These are phyloP conservation scores for Cochlearius cochlearius DNA, from an alignment of 2,113 vertebrate species.

Conservation along the genomic window DNA sequence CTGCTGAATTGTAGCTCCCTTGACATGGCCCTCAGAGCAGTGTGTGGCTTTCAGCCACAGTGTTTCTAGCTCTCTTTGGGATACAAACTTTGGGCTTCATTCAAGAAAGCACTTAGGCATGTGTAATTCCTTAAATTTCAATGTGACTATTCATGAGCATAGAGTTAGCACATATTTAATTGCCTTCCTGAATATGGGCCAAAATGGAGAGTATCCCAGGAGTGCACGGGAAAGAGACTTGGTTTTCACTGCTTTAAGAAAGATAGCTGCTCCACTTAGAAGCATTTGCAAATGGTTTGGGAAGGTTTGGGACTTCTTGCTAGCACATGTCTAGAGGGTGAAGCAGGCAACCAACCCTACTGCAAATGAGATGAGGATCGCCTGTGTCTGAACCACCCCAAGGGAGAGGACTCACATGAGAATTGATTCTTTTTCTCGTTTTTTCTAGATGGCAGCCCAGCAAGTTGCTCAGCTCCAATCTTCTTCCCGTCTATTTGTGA, in stretches of 20 bases:
- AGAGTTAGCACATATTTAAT: conserved; percentile 64
- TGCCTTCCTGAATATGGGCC: conserved; percentile 58
- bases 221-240: background rate
- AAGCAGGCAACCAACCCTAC: background rate
- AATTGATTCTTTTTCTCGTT: background rate
- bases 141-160: conserved; percentile 54
- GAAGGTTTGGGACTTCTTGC: background rate
- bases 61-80: conserved; percentile 30
- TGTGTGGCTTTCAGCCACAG: conserved; percentile 29
- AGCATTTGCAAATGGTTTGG: conserved; percentile 33
- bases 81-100: conserved; percentile 56
- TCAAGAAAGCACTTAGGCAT: conserved; percentile 69
- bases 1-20: conserved; percentile 11
- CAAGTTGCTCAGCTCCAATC: background rate
- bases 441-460: background rate
- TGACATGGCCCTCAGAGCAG: background rate
- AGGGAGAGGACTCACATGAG: background rate
- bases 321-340: background rate
- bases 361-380: background rate
- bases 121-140: conserved; percentile 62
- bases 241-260: conserved; percentile 36
- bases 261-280: conserved; percentile 23
- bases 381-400: background rate
- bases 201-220: conserved; percentile 40
- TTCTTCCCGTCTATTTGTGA: background rate